These are phyloP conservation scores for Mus pahari DNA, from an alignment of 2,113 vertebrate species.

Conservation along the genomic window DNA sequence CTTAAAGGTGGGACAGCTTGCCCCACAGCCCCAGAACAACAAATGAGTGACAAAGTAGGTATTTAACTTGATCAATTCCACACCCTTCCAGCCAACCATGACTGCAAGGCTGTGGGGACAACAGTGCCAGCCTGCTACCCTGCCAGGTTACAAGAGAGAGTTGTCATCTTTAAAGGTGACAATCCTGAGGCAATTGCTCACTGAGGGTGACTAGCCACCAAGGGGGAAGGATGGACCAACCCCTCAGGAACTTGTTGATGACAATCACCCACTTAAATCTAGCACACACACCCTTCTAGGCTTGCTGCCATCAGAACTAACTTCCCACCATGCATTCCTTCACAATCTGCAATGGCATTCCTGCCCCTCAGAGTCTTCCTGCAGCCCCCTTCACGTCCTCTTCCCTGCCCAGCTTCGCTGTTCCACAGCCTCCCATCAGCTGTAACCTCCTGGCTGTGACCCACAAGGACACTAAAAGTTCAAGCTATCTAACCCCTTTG, in stretches of 20 bases:
- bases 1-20: neutral
- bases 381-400: constrained; percentile 36
- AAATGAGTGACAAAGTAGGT: neutral
- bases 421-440: constrained; percentile 37
- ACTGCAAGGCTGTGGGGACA: neutral
- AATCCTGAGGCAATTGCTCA: neutral
- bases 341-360: constrained; percentile 10
- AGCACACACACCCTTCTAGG: too few species aligned
- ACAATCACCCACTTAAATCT: constrained; percentile 29
- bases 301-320: neutral
- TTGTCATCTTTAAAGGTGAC: constrained; percentile 32
- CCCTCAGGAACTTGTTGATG: constrained; percentile 13
- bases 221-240: neutral
- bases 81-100: constrained; percentile 10
- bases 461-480: constrained; percentile 60
- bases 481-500: constrained; percentile 54
- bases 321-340: neutral
- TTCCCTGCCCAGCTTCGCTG: constrained; percentile 8
- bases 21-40: neutral
- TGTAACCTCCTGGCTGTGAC: constrained; percentile 18
- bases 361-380: neutral
- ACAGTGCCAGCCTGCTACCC: neutral
- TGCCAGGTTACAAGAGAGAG: neutral
- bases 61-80: constrained; percentile 51
- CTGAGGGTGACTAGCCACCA: neutral